Conservation (phyloP, 92 coral and sea anemone species). For the Porites cylindrica region DNA sequence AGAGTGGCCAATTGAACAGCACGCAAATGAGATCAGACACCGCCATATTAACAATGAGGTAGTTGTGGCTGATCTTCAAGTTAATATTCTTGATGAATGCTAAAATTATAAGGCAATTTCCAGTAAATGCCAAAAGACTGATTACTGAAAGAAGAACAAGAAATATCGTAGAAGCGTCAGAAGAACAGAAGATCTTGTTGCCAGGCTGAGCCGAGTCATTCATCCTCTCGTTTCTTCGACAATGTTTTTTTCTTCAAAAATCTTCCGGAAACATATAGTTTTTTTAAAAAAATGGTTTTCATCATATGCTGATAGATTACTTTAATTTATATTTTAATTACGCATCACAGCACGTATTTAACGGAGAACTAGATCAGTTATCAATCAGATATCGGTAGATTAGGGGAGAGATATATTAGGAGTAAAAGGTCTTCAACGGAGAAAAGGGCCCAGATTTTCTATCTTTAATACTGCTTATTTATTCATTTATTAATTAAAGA, state of each 20-base stretch:
- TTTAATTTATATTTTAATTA: no score
- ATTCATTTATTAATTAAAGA: no score
- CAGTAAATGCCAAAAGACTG: constrained; percentile 1
- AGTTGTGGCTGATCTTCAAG: constrained; percentile 19
- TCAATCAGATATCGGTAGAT: background rate
- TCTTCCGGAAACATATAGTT: background rate
- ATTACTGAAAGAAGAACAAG: background rate
- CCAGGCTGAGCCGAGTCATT: background rate
- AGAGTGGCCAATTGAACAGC: constrained; percentile 12
- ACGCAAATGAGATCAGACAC: constrained; percentile 2
- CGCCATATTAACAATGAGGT: constrained; percentile 26
- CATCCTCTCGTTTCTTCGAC: background rate
- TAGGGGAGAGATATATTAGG: background rate
- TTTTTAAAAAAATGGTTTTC: no score
- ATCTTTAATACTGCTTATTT: background rate
- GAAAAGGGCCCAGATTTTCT: background rate
- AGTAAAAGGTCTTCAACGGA: no score
- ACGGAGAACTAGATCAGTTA: no score
- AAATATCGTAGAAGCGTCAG: background rate
- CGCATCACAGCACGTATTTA: no score
- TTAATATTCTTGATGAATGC: constrained; percentile 2
- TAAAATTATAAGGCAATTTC: constrained; percentile 7
- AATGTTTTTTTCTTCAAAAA: background rate
- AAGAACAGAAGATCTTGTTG: background rate
- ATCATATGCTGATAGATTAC: background rate